Evolutionary conservation across 2,113 vertebrate genomes (phyloP).

Genomic region (Lepus timidus): DNA sequence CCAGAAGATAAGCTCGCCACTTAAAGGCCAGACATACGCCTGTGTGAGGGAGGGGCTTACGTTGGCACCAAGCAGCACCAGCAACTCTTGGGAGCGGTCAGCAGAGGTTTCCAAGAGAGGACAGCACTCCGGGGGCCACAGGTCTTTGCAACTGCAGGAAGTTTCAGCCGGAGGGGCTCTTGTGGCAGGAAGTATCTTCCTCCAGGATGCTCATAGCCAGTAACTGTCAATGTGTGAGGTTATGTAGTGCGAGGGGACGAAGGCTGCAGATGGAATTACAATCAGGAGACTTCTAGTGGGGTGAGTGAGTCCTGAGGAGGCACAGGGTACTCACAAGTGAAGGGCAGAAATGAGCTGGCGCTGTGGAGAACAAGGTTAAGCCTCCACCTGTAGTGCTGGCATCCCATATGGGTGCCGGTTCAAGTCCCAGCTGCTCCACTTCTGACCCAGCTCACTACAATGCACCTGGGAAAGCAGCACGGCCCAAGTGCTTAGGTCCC

Average conservation of each 20-base stretch:
- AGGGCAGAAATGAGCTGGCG: too few species aligned
- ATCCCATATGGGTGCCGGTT: too few species aligned
- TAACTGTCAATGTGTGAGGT: neutral
- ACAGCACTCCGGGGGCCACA: neutral
- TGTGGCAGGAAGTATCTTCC: too few species aligned
- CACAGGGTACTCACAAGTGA: neutral
- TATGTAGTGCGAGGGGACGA: accelerated
- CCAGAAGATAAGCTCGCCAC: neutral
- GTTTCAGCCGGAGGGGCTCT: neutral
- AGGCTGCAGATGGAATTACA: neutral
- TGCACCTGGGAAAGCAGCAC: too few species aligned
- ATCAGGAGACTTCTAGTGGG: neutral
- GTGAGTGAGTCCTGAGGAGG: neutral
- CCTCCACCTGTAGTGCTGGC: too few species aligned
- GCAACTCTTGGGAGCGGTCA: neutral
- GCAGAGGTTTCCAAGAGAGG: neutral
- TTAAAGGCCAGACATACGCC: neutral
- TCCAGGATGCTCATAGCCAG: neutral
- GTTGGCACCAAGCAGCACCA: accelerated
- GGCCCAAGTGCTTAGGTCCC: too few species aligned
- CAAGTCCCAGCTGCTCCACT: too few species aligned
- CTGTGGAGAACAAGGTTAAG: too few species aligned
- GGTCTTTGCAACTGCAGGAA: neutral
- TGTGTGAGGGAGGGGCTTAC: neutral
- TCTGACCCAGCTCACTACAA: too few species aligned